A percentile compares a stretch with the other conserved stretches of the same genome.
phyloP scores from a whole-genome alignment of 37 sponge, comb jelly and placozoan genomes.

The Bolinopsis microptera region DNA sequence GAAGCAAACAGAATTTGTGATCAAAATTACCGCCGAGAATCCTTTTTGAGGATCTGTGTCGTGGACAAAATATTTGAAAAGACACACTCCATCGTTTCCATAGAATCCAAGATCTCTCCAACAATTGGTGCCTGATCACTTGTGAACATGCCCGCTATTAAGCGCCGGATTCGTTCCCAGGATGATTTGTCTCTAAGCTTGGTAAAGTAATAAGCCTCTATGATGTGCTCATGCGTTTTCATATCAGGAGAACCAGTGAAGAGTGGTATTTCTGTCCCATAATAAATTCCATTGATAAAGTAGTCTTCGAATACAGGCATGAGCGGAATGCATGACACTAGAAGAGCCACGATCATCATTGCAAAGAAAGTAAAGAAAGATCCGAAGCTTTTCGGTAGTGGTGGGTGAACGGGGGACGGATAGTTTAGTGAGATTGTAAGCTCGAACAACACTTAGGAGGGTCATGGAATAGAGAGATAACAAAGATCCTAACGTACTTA shows the following conservation, averaged over 20 bases:
- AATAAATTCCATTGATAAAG: slow-evolving; percentile 32
- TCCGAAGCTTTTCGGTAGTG: background rate
- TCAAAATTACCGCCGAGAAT: background rate
- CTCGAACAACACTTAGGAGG: slow-evolving; percentile 16
- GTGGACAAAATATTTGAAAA: slow-evolving; percentile 32
- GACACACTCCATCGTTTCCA: background rate
- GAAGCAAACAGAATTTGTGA: background rate
- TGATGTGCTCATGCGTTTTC: background rate
- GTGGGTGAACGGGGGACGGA: background rate
- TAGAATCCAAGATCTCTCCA: background rate
- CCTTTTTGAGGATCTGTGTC: background rate
- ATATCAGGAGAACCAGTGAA: background rate
- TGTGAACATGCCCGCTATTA: background rate
- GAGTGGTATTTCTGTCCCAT: background rate
- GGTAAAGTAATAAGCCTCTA: background rate
- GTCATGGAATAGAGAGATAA: slow-evolving; percentile 30
- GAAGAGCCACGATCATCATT: background rate
- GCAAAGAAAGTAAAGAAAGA: background rate
- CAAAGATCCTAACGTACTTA: background rate
- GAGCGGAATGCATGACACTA: background rate
- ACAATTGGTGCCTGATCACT: background rate
- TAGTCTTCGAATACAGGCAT: background rate
- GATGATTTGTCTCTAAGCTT: background rate
- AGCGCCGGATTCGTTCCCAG: background rate
- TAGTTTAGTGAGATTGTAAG: background rate